Evolutionary conservation across 2,888 invertebrate genomes (phyloP).

Genomic region (Polia nebulosa): DNA sequence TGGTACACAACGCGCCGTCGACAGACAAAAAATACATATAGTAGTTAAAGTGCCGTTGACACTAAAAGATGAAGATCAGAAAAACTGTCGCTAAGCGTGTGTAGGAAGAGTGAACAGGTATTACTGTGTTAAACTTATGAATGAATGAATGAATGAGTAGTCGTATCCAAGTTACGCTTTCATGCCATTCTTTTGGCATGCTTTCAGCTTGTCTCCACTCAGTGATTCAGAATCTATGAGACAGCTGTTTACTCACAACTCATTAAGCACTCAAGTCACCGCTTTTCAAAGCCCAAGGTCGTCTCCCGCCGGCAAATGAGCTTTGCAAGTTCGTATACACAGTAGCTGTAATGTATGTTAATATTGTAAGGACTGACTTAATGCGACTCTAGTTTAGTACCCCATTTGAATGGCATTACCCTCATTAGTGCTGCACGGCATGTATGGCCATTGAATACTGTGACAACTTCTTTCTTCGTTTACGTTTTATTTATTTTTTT

Average conservation of each 20-base stretch:
- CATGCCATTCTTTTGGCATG: conserved; percentile 21
- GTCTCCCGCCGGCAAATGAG: conserved; percentile 6
- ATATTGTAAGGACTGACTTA: conserved; percentile 31
- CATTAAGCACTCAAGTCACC: conserved; percentile 29
- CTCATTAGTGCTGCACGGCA: conserved; percentile 25
- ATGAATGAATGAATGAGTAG: conserved; percentile 10
- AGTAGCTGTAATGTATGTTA: conserved; percentile 29
- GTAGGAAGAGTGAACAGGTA: background rate
- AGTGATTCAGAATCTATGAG: conserved; percentile 33
- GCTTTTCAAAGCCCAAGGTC: conserved; percentile 38
- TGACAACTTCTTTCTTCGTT: conserved; percentile 1
- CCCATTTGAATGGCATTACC: conserved; percentile 35
- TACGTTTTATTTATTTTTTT: too few relatives aligned
- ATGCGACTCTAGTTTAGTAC: conserved; percentile 35
- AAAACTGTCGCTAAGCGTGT: too few relatives aligned
- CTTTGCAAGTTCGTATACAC: conserved; percentile 39
- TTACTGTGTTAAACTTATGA: too few relatives aligned
- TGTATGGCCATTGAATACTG: conserved; percentile 5
- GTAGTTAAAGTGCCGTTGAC: too few relatives aligned
- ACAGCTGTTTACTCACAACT: conserved; percentile 27
- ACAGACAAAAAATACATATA: too few relatives aligned
- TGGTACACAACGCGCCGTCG: too few relatives aligned
- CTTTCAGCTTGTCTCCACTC: background rate
- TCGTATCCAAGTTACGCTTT: background rate
- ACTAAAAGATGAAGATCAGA: too few relatives aligned